phyloP scores from a whole-genome alignment of 2,888 invertebrate genomes.

The Drosophila pullipes region DNA sequence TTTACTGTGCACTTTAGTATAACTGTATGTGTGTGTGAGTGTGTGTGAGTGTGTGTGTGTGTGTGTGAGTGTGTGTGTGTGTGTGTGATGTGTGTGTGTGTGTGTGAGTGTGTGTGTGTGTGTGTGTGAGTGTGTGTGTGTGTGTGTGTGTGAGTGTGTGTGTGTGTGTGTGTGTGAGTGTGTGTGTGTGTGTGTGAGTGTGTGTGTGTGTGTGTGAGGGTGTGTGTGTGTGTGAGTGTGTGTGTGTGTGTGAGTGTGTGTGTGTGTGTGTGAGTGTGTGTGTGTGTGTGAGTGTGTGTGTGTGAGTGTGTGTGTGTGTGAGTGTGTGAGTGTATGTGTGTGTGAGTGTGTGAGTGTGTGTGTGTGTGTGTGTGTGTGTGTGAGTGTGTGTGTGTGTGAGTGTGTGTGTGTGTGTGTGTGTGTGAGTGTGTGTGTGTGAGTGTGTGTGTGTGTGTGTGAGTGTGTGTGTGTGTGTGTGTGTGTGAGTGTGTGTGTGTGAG shows the following conservation, averaged over 20 bases:
- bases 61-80: no score
- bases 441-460: slow-evolving; percentile 48
- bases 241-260: slow-evolving; percentile 47
- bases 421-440: slow-evolving; percentile 47
- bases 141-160: slow-evolving; percentile 48
- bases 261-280: slow-evolving; percentile 47
- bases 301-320: slow-evolving; percentile 7
- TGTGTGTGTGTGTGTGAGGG: slow-evolving; percentile 33
- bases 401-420: slow-evolving; percentile 49
- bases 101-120: slow-evolving; percentile 47
- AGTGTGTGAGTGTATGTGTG: no score
- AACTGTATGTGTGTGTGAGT: slow-evolving; percentile 23
- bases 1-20: slow-evolving; percentile 36
- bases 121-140: slow-evolving; percentile 48
- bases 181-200: slow-evolving; percentile 51
- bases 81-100: no score
- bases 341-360: no score
- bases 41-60: slow-evolving; percentile 8
- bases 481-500: slow-evolving; percentile 21
- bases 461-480: slow-evolving; percentile 52
- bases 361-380: slow-evolving; percentile 30
- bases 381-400: slow-evolving; percentile 47
- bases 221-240: slow-evolving; percentile 48
- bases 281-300: slow-evolving; percentile 33
- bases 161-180: slow-evolving; percentile 48